These are phyloP conservation scores for Cecropterus lyciades DNA, from an alignment of 1,140 invertebrate genomes.

Conservation along the genomic window DNA sequence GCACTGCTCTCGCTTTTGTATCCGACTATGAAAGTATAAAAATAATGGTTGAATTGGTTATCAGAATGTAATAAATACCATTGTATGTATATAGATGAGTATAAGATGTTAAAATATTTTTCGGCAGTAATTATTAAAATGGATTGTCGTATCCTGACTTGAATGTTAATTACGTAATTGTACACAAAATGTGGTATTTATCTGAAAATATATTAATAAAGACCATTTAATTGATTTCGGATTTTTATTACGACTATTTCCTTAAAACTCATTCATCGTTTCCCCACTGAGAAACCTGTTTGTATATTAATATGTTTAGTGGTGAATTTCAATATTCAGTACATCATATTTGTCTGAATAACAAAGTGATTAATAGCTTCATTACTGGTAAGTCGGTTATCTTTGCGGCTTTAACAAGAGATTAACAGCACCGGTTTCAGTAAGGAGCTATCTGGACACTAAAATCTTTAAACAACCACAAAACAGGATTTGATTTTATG, in stretches of 20 bases:
- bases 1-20: neutral
- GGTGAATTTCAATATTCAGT: no score
- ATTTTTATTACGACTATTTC: neutral
- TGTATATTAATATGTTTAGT: no score
- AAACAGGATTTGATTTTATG: no score
- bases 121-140: neutral
- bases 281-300: no score
- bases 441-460: no score
- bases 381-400: no score
- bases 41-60: neutral
- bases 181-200: constrained; percentile 20
- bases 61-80: neutral
- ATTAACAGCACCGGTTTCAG: no score
- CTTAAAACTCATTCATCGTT: no score
- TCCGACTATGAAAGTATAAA: neutral
- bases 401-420: no score
- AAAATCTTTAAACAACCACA: no score
- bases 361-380: no score
- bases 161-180: constrained; percentile 13
- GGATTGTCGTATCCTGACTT: neutral
- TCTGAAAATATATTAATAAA: constrained; percentile 21
- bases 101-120: neutral
- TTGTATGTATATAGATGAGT: neutral
- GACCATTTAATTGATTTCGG: constrained; percentile 3
- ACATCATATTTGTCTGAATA: no score